These are phyloP conservation scores for Labeo calbasu DNA, from an alignment of 2,797 vertebrate species.

Conservation along the genomic window DNA sequence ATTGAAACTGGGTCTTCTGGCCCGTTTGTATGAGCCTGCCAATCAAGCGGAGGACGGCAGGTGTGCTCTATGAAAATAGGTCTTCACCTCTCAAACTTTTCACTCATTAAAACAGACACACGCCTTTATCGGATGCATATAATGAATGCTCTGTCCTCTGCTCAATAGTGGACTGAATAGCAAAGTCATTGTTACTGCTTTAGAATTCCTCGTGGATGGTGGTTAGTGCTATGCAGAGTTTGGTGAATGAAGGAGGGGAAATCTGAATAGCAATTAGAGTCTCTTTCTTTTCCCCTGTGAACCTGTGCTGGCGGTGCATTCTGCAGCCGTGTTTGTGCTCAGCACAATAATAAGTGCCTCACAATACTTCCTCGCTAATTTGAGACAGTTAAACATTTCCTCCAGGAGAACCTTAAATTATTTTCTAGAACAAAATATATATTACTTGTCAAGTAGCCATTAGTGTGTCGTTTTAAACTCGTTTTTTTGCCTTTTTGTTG, in stretches of 20 bases:
- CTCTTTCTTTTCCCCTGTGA: slow-evolving; percentile 50
- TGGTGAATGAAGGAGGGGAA: slow-evolving; percentile 47
- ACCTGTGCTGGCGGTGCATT: slow-evolving; percentile 50
- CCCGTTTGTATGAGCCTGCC: slow-evolving; percentile 45
- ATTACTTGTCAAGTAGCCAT: slow-evolving; percentile 14
- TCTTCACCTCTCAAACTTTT: slow-evolving; percentile 33
- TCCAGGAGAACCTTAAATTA: slow-evolving; percentile 49
- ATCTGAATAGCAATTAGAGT: slow-evolving; percentile 57
- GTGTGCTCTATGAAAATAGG: slow-evolving; percentile 10
- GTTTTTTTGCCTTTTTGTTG: slow-evolving; percentile 19
- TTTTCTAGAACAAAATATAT: slow-evolving; percentile 49
- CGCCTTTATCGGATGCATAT: slow-evolving; percentile 31
- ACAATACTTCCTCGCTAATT: slow-evolving; percentile 34
- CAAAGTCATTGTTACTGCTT: slow-evolving; percentile 52
- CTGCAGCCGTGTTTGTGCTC: slow-evolving; percentile 48
- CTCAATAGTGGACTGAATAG: slow-evolving; percentile 21
- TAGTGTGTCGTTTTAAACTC: background rate
- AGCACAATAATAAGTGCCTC: slow-evolving; percentile 48
- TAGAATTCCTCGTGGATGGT: slow-evolving; percentile 38
- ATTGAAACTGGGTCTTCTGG: slow-evolving; percentile 47
- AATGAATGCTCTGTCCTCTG: slow-evolving; percentile 43
- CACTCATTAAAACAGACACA: slow-evolving; percentile 44
- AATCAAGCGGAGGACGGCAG: slow-evolving; percentile 42
- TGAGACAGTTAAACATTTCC: slow-evolving; percentile 57
- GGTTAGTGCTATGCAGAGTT: slow-evolving; percentile 51